Evolutionary conservation across 2,113 vertebrate genomes (phyloP).

Genomic region (Myrmecophaga tridactyla): DNA sequence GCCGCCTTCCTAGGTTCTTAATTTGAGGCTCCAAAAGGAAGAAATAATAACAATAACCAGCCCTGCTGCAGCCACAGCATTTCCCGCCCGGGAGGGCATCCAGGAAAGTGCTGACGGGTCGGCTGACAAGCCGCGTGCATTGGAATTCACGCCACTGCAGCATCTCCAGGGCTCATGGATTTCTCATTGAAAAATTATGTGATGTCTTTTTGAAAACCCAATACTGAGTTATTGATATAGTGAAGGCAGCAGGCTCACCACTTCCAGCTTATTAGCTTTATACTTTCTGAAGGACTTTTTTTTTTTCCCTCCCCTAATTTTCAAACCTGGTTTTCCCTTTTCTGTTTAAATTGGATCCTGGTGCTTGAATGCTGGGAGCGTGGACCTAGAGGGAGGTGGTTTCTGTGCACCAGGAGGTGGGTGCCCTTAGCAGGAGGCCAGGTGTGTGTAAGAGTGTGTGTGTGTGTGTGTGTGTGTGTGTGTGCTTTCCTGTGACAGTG

Average conservation of each 20-base stretch:
- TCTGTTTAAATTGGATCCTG: slow-evolving; percentile 56
- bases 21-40: slow-evolving; percentile 77
- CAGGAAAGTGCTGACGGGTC: slow-evolving; percentile 86
- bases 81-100: slow-evolving; percentile 76
- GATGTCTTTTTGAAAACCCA: slow-evolving; percentile 87
- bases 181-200: slow-evolving; percentile 86
- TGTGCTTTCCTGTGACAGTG: not conserved
- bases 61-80: slow-evolving; percentile 78
- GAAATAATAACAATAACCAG: slow-evolving; percentile 75
- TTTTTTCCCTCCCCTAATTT: slow-evolving; percentile 68
- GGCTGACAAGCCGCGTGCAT: slow-evolving; percentile 86
- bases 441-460: too few relatives aligned
- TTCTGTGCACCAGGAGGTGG: not conserved
- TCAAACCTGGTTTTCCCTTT: slow-evolving; percentile 63
- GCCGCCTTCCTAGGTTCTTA: slow-evolving; percentile 71
- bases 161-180: slow-evolving; percentile 86
- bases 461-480: not conserved
- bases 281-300: slow-evolving; percentile 62
- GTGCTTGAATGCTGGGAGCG: slow-evolving; percentile 16
- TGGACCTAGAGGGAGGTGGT: not conserved
- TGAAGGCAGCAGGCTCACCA: not conserved
- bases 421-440: not conserved
- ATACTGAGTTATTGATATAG: slow-evolving; percentile 82
- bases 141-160: slow-evolving; percentile 87
- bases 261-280: slow-evolving; percentile 68